phyloP scores from a whole-genome alignment of 2,888 invertebrate species.

The Atethmia centrago region DNA sequence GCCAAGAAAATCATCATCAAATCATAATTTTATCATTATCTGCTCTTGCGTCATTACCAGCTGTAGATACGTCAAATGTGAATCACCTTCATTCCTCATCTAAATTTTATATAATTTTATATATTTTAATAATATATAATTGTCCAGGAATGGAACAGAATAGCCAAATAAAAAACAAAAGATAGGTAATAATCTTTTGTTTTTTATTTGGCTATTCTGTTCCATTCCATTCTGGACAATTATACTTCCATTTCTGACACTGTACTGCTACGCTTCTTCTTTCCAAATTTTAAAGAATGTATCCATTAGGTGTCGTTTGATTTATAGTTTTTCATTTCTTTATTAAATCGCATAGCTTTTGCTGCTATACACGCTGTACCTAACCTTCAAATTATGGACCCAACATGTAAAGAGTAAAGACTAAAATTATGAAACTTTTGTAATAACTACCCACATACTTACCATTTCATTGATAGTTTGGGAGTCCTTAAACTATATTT shows the following conservation, averaged over 20 bases:
- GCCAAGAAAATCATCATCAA: conserved; percentile 23
- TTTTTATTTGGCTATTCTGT: neutral
- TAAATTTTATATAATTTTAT: too few relatives aligned
- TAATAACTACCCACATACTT: neutral
- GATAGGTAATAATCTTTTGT: conserved; percentile 6
- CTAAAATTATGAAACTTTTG: neutral
- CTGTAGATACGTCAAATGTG: conserved; percentile 45
- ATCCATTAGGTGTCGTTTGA: neutral
- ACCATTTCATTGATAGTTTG: neutral
- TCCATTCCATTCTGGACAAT: neutral
- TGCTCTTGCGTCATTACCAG: conserved; percentile 43
- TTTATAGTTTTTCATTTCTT: neutral
- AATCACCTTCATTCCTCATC: conserved; percentile 39
- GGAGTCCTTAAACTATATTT: neutral
- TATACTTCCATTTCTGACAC: neutral
- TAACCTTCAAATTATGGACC: neutral
- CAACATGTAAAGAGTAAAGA: neutral
- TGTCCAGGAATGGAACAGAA: neutral
- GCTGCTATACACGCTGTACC: neutral
- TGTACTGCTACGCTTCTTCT: neutral
- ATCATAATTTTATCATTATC: conserved; percentile 35
- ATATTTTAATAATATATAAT: too few relatives aligned
- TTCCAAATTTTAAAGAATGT: too few relatives aligned
- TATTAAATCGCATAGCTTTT: neutral
- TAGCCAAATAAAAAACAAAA: conserved; percentile 3